Evolutionary conservation across 2,113 vertebrate genomes (phyloP), one percentile per base, ranked within the genome.

Genomic region (Puntigrus tetrazona): DNA sequence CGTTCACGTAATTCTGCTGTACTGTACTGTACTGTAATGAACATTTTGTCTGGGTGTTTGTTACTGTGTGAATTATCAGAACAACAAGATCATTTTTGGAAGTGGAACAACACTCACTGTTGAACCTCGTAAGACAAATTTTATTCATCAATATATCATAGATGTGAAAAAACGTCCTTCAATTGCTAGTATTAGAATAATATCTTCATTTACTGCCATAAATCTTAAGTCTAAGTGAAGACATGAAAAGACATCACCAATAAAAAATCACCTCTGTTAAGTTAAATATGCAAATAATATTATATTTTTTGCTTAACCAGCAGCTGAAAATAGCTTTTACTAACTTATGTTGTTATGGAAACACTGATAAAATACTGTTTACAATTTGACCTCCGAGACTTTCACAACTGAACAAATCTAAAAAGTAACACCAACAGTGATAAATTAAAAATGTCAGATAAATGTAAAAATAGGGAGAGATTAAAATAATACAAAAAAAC

Each of bases 61-160:
- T 69, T 76, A 76, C 61, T 86, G 86, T 90, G 85, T 85, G 84
- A 86, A 78, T 81, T 43, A 69, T 34, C 45, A 10, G 14, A 84
- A 45, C 31, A 11, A 83, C 74, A 89, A 88, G 63, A 18, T 89
- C 8, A 77, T 36, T 25, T 89, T 91, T 83, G 89, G 86, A 86
- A 81, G 36, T 47, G 87, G 88, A 83, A 86, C 78, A 29, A 16
- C 22, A 22, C 27, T 89, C n/a, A 80, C 2, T 55, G 77, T 88
- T 78, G 69, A 85, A 52, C 20, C 78, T 34, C 20, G 86, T 86
- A 84, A 86, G 86, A 69, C 29, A 16, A 0, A 16, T 25, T 69
- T 70, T 65, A 25, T 36, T 70, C 59, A 20, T 79, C 22, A 78
- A 5, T 63, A 6, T 29, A 29, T 41, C n/a, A 63, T 9, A 27